Evolutionary conservation across 2,797 vertebrate genomes (phyloP).

Genomic region (Girardinus metallicus): DNA sequence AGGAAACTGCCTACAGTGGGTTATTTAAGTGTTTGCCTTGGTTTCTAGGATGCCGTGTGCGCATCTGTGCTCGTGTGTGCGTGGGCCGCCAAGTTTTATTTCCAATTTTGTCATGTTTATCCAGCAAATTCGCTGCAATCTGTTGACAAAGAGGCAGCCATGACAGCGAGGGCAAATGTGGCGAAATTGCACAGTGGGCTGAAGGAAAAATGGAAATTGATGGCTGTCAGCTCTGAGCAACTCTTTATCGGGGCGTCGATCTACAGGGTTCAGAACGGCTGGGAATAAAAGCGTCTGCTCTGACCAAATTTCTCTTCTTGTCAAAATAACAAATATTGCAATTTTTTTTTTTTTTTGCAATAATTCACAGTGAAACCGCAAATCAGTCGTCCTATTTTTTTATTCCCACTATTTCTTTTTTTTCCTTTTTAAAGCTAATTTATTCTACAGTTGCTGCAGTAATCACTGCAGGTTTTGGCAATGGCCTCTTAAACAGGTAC

Average conservation of each 20-base stretch:
- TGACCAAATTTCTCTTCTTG: constrained; percentile 34
- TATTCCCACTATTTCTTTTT: not conserved
- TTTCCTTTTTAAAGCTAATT: not conserved
- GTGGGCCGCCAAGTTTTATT: constrained; percentile 71
- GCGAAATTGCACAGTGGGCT: constrained; percentile 53
- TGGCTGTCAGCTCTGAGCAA: constrained; percentile 62
- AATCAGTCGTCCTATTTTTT: not conserved
- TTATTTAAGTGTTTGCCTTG: constrained; percentile 64
- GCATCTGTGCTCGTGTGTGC: constrained; percentile 25
- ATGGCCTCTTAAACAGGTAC: constrained; percentile 13
- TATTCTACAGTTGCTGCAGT: constrained; percentile 6
- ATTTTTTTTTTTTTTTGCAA: not conserved
- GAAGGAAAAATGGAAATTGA: constrained; percentile 65
- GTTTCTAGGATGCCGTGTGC: constrained; percentile 55
- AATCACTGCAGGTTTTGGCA: constrained; percentile 14
- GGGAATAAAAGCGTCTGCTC: constrained; percentile 28
- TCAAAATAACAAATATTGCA: constrained; percentile 28
- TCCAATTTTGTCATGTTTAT: constrained; percentile 77
- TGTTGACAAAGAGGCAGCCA: constrained; percentile 72
- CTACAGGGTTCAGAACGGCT: constrained; percentile 27
- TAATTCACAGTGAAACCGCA: constrained; percentile 6
- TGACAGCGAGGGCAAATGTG: constrained; percentile 70
- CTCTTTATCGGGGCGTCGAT: constrained; percentile 40
- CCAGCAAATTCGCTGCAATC: constrained; percentile 71
- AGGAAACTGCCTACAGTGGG: constrained; percentile 61